phyloP scores from a whole-genome alignment of 2,888 invertebrate genomes.

The Lydus trimaculatus region DNA sequence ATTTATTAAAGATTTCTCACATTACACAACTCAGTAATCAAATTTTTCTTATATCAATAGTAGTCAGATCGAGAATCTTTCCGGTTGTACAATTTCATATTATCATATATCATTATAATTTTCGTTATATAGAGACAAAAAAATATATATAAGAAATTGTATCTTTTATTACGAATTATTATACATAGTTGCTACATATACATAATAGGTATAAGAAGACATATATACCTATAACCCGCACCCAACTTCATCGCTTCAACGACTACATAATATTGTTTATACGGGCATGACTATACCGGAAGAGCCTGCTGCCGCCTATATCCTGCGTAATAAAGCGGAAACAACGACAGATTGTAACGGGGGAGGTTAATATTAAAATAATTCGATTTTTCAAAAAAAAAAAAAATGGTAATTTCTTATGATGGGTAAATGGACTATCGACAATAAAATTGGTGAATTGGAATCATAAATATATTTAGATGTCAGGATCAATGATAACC shows the following conservation, averaged over 20 bases:
- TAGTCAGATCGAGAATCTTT: constrained; percentile 44
- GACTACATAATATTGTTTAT: constrained; percentile 32
- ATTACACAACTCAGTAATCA: constrained; percentile 42
- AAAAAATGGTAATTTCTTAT: neutral
- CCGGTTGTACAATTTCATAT: constrained; percentile 28
- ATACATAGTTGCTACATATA: neutral
- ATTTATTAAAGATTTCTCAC: constrained; percentile 47
- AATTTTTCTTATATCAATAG: constrained; percentile 39
- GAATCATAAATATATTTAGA: neutral
- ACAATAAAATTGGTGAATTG: neutral
- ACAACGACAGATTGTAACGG: constrained; percentile 53
- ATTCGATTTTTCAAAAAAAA: neutral
- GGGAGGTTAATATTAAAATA: constrained; percentile 15
- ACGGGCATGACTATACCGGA: constrained; percentile 50
- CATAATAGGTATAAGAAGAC: neutral
- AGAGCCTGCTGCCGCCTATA: constrained; percentile 56
- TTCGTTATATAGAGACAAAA: neutral
- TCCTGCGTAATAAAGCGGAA: constrained; percentile 60
- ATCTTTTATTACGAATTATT: neutral
- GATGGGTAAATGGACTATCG: constrained; percentile 10
- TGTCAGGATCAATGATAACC: neutral
- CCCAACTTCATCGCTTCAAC: constrained; percentile 30
- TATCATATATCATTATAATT: neutral
- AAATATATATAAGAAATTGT: neutral
- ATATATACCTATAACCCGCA: constrained; percentile 23